Percentiles rank a stretch among this genome's conserved stretches.
Evolutionary conservation across 1,140 invertebrate genomes (phyloP).

Genomic region (Sminthurides bifidus): DNA sequence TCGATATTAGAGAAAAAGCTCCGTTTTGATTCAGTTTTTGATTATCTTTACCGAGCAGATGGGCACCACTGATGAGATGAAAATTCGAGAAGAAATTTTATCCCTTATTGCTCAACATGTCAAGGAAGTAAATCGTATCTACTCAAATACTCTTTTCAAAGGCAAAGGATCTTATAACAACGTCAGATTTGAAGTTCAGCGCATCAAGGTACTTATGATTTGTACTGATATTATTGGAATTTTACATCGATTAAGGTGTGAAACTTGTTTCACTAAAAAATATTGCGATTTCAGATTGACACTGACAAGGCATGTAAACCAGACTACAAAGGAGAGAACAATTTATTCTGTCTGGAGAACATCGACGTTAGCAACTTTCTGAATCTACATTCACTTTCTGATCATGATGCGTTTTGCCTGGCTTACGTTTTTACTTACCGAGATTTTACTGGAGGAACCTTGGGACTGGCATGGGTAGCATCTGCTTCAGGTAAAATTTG

Average conservation of each 20-base stretch:
- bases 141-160: conserved; percentile 86
- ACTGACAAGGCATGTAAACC: conserved; percentile 66
- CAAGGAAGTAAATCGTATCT: conserved; percentile 96
- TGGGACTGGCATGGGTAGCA: conserved; percentile 97
- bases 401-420: conserved; percentile 96
- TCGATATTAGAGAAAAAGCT: background rate
- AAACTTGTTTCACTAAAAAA: background rate
- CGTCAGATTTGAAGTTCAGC: conserved; percentile 94
- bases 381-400: conserved; percentile 90
- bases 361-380: conserved; percentile 99
- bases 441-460: conserved; percentile 90
- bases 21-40: background rate
- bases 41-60: conserved; percentile 33
- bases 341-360: conserved; percentile 92
- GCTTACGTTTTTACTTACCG: conserved; percentile 98
- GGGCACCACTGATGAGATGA: conserved; percentile 45
- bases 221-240: background rate
- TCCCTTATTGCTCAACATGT: conserved; percentile 96
- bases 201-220: conserved; percentile 63
- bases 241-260: background rate
- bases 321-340: conserved; percentile 55
- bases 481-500: conserved; percentile 57
- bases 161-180: conserved; percentile 60
- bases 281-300: conserved; percentile 55
- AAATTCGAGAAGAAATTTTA: conserved; percentile 91